Evolutionary conservation across 2,797 vertebrate species (phyloP).

Genomic region (Anniella stebbinsi): DNA sequence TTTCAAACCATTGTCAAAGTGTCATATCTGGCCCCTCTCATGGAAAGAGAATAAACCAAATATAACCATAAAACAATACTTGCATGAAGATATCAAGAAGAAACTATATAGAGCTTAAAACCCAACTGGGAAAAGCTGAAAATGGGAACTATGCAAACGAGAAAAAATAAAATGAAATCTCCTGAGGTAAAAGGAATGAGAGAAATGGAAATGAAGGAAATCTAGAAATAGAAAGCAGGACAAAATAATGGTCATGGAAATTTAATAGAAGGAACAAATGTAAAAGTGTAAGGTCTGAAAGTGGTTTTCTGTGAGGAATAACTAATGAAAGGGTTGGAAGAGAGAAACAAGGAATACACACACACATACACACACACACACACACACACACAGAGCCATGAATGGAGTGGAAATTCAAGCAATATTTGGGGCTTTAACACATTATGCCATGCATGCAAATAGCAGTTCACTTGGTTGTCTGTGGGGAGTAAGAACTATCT

Average conservation of each 20-base stretch:
- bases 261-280: conserved; percentile 9
- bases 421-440: background rate
- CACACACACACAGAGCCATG: background rate
- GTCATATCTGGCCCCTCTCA: no score
- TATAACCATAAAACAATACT: background rate
- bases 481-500: background rate
- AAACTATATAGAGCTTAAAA: background rate
- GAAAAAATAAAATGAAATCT: background rate
- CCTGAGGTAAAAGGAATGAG: conserved; percentile 7
- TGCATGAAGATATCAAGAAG: background rate
- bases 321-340: background rate
- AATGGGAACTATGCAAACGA: background rate
- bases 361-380: no score
- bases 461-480: background rate
- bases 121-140: background rate
- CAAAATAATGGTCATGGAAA: background rate
- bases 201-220: conserved; percentile 28
- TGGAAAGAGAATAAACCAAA: background rate
- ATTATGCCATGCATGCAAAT: background rate
- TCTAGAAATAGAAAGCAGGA: background rate
- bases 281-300: background rate
- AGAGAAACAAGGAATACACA: background rate
- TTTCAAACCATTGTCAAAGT: no score
- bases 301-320: background rate
- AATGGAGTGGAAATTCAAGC: background rate